These are phyloP conservation scores for Sardina pilchardus DNA, from an alignment of 2,113 vertebrate species.

Conservation along the genomic window DNA sequence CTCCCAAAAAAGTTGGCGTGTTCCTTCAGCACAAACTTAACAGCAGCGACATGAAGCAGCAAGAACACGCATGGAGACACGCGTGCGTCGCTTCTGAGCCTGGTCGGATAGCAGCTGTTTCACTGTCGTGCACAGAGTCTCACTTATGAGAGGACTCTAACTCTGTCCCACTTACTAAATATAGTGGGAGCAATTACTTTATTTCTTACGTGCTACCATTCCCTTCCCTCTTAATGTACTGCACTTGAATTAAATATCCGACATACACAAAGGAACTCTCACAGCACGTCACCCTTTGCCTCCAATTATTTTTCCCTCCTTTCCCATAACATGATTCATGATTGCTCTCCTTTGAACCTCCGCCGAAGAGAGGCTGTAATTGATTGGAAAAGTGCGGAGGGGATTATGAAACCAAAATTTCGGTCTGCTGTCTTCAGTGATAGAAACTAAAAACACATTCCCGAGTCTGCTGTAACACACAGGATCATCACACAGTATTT, in stretches of 20 bases:
- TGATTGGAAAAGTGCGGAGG: not conserved
- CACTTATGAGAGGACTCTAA: not conserved
- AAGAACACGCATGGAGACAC: too few species aligned
- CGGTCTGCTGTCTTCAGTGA: slow-evolving; percentile 1
- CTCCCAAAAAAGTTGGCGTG: too few species aligned
- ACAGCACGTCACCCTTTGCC: slow-evolving; percentile 15
- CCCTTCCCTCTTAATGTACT: not conserved
- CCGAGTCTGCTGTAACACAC: not conserved
- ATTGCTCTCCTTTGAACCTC: slow-evolving; percentile 10
- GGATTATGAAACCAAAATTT: slow-evolving; percentile 8
- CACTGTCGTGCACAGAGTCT: not conserved
- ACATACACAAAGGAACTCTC: not conserved
- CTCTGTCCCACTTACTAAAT: slow-evolving; percentile 17
- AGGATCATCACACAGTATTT: not conserved
- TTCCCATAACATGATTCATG: not conserved
- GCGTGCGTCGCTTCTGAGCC: too few species aligned
- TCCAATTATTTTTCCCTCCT: slow-evolving; percentile 21
- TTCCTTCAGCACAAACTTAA: too few species aligned
- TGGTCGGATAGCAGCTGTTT: not conserved
- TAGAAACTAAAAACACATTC: not conserved
- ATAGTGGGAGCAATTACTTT: not conserved
- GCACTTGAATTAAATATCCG: not conserved
- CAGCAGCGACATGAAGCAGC: too few species aligned
- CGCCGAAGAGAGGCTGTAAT: not conserved
- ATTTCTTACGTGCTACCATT: not conserved